Evolutionary conservation across 2,113 vertebrate genomes (phyloP).

Genomic region (Muscicapa adusta): DNA sequence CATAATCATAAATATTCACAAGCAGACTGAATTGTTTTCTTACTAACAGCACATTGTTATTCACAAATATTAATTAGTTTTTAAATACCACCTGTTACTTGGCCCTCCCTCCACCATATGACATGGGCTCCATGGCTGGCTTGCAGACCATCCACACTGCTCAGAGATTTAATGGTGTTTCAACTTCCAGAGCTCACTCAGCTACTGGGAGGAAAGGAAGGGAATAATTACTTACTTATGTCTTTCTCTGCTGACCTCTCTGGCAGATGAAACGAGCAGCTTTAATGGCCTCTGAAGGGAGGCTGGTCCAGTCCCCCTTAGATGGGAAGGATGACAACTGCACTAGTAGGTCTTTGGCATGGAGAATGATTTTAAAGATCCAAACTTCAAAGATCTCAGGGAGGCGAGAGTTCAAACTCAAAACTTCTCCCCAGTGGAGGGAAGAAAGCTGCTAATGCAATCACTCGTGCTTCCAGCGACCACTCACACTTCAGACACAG

Average conservation of each 20-base stretch:
- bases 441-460: not conserved
- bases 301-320: not conserved
- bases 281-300: conserved; percentile 27
- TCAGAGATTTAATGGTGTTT: conserved; percentile 36
- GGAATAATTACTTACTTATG: conserved; percentile 44
- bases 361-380: conserved; percentile 1
- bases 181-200: not conserved
- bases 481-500: not conserved
- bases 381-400: conserved; percentile 5
- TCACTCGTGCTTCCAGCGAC: not conserved
- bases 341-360: not conserved
- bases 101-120: not conserved
- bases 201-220: not conserved
- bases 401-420: conserved; percentile 5
- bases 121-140: not conserved
- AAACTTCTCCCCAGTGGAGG: not conserved
- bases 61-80: conserved; percentile 55
- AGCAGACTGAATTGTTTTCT: conserved; percentile 38
- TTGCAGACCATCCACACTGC: not conserved
- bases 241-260: conserved; percentile 1
- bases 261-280: not conserved
- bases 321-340: not conserved
- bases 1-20: conserved; percentile 38
- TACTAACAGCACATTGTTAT: conserved; percentile 18
- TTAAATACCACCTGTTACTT: conserved; percentile 46